Evolutionary conservation across 2,888 invertebrate species (phyloP).

Genomic region (Desoria tigrina): DNA sequence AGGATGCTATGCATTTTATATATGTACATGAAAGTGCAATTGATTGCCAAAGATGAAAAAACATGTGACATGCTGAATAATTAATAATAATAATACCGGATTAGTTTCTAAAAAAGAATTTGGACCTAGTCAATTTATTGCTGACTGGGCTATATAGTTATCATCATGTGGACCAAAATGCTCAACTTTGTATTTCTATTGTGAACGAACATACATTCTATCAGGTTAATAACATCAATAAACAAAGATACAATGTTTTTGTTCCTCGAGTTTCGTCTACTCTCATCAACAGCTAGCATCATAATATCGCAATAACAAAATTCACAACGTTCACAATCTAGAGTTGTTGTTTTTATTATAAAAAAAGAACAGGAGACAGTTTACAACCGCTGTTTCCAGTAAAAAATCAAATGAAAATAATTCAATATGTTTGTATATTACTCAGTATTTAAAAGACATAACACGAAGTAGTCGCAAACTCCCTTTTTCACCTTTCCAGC

Average conservation of each 20-base stretch:
- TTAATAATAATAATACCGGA: no score
- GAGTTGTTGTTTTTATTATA: slow-evolving; percentile 18
- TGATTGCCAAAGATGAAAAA: no score
- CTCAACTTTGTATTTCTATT: neutral
- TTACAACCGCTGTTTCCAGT: slow-evolving; percentile 20
- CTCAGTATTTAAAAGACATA: slow-evolving; percentile 20
- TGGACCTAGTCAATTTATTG: slow-evolving; percentile 26
- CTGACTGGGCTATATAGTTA: slow-evolving; percentile 17
- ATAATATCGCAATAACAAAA: slow-evolving; percentile 18
- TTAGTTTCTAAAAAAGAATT: slow-evolving; percentile 7
- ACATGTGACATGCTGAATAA: no score
- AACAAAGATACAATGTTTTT: slow-evolving; percentile 14
- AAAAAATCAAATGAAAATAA: slow-evolving; percentile 25
- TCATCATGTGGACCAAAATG: slow-evolving; percentile 1
- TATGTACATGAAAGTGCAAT: no score
- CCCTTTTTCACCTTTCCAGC: neutral
- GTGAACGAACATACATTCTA: slow-evolving; percentile 9
- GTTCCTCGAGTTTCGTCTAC: neutral
- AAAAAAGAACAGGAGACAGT: slow-evolving; percentile 18
- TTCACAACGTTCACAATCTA: slow-evolving; percentile 24
- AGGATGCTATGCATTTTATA: no score
- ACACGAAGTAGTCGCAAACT: slow-evolving; percentile 13
- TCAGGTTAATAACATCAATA: slow-evolving; percentile 11
- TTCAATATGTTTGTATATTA: slow-evolving; percentile 19
- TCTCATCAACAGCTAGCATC: slow-evolving; percentile 13